Conservation (phyloP, 2,797 vertebrate species). For the Spinus pinus region DNA sequence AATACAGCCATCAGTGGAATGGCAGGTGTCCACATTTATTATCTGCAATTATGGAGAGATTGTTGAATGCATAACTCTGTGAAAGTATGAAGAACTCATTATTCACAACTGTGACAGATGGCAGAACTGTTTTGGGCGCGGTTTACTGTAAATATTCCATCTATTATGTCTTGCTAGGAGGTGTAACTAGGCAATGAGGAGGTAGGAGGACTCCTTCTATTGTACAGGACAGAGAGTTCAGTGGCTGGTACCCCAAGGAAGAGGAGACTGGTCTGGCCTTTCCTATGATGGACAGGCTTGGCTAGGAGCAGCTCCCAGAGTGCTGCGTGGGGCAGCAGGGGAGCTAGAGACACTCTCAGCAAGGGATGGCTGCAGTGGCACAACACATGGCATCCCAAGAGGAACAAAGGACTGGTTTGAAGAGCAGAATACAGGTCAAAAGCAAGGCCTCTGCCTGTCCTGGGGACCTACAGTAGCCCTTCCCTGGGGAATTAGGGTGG, state of each 20-base stretch:
- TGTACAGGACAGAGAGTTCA: neutral
- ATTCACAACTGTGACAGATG: neutral
- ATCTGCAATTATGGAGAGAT: neutral
- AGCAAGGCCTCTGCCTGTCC: neutral
- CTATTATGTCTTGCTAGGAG: neutral
- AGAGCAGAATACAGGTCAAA: neutral
- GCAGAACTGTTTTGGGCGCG: neutral
- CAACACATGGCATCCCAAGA: fast-evolving
- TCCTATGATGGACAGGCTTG: neutral
- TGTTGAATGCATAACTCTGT: neutral
- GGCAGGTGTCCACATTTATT: neutral
- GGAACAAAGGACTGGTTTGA: neutral
- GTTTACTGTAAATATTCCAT: neutral
- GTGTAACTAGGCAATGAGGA: neutral
- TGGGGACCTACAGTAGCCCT: neutral
- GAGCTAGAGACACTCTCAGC: neutral
- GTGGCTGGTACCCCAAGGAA: neutral
- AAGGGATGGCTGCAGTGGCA: neutral
- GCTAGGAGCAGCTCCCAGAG: neutral
- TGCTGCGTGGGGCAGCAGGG: fast-evolving
- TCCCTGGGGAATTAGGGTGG: neutral
- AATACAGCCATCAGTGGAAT: neutral
- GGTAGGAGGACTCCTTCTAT: neutral
- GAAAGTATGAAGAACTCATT: neutral
- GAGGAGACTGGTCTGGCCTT: neutral